Base-by-base conservation (phyloP, 2,888 invertebrate species). In the Ormyrus thymus region DNA sequence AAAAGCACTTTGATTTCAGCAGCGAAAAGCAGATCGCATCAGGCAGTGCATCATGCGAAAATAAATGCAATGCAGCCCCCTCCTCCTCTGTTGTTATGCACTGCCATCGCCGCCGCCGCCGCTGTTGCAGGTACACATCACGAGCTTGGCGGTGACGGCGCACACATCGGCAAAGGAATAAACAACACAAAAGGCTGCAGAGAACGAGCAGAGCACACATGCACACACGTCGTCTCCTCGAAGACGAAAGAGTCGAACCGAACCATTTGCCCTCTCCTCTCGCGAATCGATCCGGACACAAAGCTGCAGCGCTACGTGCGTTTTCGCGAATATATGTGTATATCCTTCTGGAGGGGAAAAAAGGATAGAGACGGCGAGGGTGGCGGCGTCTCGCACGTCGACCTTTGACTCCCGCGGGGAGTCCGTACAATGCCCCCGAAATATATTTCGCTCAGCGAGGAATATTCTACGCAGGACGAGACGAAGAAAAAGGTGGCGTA, bases 341-440 rank as follows among this genome's bases (percentile, higher is more conserved):
- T 15, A 9, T 29, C 15, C 9, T 48, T 11, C 1, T 5, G 9
- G 56, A 7, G n/a, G 7, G 68, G 46, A 55, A 13, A 68, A 15
- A 56, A 45, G 45, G 51, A 68, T 29, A 68, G 46, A 68, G 11
- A n/a, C 11, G 55, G 50, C 11, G 43, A 11, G 13, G 43, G 65
- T 11, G 66, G 66, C 66, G 66, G 69, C 59, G 59, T 71, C 59
- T 29, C 55, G 65, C 29, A 29, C 65, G 73, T 65, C 73, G 73
- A 73, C 73, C 73, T 73, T 53, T 73, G 65, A 73, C 73, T 73
- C 64, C 62, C n/a, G 46, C 48, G 15, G 58, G n/a, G 70, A 50
- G 50, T 70, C 61, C 70, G 70, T 71, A 61, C 70, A 71, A 71
- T 51, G 70, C 61, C 70, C 70, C 15, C 51, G 29, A 29, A 29